These are phyloP conservation scores for Furcula furcula DNA, from an alignment of 2,888 invertebrate genomes.

Conservation along the genomic window DNA sequence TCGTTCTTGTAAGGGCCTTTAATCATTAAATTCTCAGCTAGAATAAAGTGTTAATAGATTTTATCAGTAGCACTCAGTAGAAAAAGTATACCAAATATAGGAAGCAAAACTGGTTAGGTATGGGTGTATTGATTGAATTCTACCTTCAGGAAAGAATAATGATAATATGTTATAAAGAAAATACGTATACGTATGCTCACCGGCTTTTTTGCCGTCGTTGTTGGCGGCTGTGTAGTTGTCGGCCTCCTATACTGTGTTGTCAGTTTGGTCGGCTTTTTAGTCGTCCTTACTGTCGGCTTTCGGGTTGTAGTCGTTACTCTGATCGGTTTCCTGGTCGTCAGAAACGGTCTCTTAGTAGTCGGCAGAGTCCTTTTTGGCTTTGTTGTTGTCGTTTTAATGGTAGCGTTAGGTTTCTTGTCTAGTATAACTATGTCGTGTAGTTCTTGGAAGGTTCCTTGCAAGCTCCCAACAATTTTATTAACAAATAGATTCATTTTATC, in stretches of 20 bases:
- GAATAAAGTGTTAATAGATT: no score
- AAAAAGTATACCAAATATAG: no score
- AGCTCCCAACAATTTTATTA: conserved; percentile 90
- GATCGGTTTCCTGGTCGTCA: conserved; percentile 70
- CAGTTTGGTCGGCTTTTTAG: conserved; percentile 62
- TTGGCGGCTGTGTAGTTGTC: conserved; percentile 44
- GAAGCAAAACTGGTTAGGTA: no score
- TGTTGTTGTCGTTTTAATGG: conserved; percentile 59
- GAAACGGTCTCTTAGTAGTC: conserved; percentile 65
- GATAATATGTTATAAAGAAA: no score
- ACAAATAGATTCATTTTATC: conserved; percentile 92
- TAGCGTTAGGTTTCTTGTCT: conserved; percentile 69
- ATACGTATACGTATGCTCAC: no score
- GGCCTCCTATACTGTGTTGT: conserved; percentile 50
- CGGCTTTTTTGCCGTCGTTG: conserved; percentile 58
- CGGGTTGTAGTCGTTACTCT: conserved; percentile 61
- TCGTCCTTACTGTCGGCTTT: conserved; percentile 64
- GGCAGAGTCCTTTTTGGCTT: conserved; percentile 58
- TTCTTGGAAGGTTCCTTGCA: conserved; percentile 91
- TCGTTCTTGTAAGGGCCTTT: no score
- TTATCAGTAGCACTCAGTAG: no score
- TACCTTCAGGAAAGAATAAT: no score
- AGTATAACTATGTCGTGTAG: conserved; percentile 87
- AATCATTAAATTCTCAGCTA: no score
- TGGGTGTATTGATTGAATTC: no score